Conservation (phyloP, 2,888 invertebrate species). For the Podotricha telesiphe region DNA sequence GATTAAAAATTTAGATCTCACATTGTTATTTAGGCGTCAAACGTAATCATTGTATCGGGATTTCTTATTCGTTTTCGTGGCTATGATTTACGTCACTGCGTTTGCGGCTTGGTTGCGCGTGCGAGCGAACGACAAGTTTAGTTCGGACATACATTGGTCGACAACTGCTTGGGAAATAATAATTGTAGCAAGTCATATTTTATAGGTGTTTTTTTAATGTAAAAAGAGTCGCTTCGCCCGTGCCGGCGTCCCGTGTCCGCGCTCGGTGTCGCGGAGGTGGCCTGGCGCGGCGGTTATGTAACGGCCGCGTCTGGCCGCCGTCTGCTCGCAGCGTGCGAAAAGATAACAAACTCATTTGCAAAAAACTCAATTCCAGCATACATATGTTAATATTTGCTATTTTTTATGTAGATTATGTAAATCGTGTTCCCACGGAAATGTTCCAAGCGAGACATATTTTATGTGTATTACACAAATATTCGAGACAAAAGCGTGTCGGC, state of each 20-base stretch:
- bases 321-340: slow-evolving; percentile 50
- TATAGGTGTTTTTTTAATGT: no score
- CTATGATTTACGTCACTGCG: slow-evolving; percentile 56
- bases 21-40: slow-evolving; percentile 53
- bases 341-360: slow-evolving; percentile 28
- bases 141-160: no score
- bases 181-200: no score
- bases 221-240: no score
- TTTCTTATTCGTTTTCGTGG: slow-evolving; percentile 30
- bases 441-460: slow-evolving; percentile 16
- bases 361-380: slow-evolving; percentile 21
- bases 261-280: no score
- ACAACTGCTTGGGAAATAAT: no score
- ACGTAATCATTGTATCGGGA: slow-evolving; percentile 52
- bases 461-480: slow-evolving; percentile 11
- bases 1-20: slow-evolving; percentile 48
- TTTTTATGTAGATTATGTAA: slow-evolving; percentile 33
- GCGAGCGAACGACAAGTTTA: neutral
- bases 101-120: neutral
- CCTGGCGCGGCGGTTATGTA: neutral
- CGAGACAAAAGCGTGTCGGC: slow-evolving; percentile 18
- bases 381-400: slow-evolving; percentile 33
- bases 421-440: slow-evolving; percentile 28
- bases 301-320: slow-evolving; percentile 48
- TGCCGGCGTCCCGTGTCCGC: no score